Evolutionary conservation across 2,797 vertebrate species (phyloP).

Genomic region (Borostomias antarcticus): DNA sequence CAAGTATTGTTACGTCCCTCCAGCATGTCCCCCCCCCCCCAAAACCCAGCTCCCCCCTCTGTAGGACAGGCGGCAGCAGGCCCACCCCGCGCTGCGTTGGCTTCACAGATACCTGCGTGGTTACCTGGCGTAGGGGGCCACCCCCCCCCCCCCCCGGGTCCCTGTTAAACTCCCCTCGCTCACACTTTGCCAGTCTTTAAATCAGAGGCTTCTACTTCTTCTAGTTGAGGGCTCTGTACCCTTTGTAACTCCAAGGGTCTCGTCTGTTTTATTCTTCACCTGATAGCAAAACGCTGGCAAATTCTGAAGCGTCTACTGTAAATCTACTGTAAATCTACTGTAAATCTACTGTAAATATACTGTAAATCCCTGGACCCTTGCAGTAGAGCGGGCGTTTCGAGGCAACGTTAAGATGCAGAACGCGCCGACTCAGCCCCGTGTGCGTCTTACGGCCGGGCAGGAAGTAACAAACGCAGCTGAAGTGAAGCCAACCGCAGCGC

Average conservation of each 20-base stretch:
- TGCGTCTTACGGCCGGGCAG: conserved; percentile 54
- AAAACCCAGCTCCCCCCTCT: conserved; percentile 71
- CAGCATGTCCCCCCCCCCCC: conserved; percentile 83
- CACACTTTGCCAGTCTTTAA: too few species aligned
- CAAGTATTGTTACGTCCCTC: conserved; percentile 78
- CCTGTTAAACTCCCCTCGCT: conserved; percentile 15
- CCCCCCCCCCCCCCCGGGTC: background rate
- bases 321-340: too few species aligned
- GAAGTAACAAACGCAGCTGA: conserved; percentile 13
- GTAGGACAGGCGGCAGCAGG: conserved; percentile 66
- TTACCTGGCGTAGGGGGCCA: conserved; percentile 46
- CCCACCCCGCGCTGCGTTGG: too few species aligned
- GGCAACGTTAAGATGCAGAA: conserved; percentile 38
- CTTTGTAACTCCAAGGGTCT: too few species aligned
- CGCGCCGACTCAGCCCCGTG: conserved; percentile 57
- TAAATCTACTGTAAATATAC: too few species aligned
- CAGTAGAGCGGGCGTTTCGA: conserved; percentile 9
- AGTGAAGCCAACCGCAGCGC: conserved; percentile 61
- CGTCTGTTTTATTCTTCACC: background rate
- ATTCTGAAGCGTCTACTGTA: background rate
- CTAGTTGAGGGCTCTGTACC: background rate
- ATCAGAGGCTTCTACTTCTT: too few species aligned
- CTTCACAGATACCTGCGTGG: too few species aligned
- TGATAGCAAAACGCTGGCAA: background rate
- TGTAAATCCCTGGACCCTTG: too few species aligned